A percentile compares a stretch with the other conserved stretches of the same genome.
Conservation (phyloP, 2,797 vertebrate genomes). For the Tapera naevia region DNA sequence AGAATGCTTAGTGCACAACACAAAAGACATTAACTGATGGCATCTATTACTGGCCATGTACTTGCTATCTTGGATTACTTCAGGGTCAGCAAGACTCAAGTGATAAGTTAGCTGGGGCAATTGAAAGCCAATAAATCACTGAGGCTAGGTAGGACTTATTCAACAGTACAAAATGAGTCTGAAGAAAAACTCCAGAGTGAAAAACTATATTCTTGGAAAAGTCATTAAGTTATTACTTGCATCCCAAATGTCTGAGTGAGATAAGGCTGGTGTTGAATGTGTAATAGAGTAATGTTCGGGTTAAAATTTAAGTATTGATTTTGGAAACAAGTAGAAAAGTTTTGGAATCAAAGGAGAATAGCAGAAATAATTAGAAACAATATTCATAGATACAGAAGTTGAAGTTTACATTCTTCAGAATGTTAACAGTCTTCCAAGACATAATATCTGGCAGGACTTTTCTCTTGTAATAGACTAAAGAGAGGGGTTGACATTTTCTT, state of each 20-base stretch:
- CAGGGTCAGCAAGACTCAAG: neutral
- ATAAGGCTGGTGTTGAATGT: neutral
- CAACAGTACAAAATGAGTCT: conserved; percentile 17
- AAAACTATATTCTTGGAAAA: neutral
- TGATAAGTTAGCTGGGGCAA: conserved; percentile 29
- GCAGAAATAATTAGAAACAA: neutral
- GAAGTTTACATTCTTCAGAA: neutral
- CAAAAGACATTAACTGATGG: neutral
- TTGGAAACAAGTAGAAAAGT: neutral
- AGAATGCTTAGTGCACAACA: neutral
- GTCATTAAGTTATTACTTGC: conserved; percentile 10
- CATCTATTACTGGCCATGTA: conserved; percentile 19
- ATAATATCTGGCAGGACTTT: neutral
- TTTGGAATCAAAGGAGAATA: neutral
- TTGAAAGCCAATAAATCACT: conserved; percentile 37
- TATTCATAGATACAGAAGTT: neutral
- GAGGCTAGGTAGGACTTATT: neutral
- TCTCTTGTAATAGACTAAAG: neutral
- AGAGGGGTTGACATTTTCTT: neutral
- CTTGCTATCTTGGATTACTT: conserved; percentile 46
- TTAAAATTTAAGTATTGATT: neutral
- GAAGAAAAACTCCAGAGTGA: neutral
- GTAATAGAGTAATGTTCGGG: neutral
- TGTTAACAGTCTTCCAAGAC: neutral
- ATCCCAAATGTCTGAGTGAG: neutral